phyloP scores from a whole-genome alignment of 2,797 vertebrate species.

The Pangasius macronema region DNA sequence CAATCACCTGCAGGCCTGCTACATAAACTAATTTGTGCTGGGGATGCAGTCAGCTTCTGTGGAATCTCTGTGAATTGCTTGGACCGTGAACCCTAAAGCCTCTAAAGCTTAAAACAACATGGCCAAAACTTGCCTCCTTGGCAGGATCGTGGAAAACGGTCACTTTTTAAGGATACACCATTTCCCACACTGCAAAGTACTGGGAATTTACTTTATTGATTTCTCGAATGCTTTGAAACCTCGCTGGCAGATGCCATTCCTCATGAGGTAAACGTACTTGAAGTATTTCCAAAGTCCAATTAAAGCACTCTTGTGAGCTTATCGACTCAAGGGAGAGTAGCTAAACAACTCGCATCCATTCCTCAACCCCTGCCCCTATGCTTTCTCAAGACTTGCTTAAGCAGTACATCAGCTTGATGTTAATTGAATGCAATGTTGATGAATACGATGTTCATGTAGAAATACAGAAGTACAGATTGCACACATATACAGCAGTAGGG shows the following conservation, averaged over 20 bases:
- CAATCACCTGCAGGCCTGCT: slow-evolving; percentile 47
- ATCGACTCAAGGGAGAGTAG: slow-evolving; percentile 47
- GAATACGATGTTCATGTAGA: background rate
- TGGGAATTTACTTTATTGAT: slow-evolving; percentile 48
- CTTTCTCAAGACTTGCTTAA: slow-evolving; percentile 50
- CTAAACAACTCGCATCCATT: slow-evolving; percentile 46
- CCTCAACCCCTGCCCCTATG: slow-evolving; percentile 32
- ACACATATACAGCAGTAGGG: background rate
- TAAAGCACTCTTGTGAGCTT: slow-evolving; percentile 45
- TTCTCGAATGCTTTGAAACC: slow-evolving; percentile 44
- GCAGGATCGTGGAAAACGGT: slow-evolving; percentile 44
- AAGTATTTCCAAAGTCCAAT: slow-evolving; percentile 32
- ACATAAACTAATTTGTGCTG: slow-evolving; percentile 20
- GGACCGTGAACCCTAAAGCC: slow-evolving; percentile 18
- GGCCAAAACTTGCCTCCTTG: slow-evolving; percentile 26
- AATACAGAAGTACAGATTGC: slow-evolving; percentile 5
- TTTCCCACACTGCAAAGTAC: slow-evolving; percentile 45
- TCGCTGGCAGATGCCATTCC: slow-evolving; percentile 40
- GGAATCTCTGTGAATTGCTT: slow-evolving; percentile 10
- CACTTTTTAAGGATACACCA: slow-evolving; percentile 34
- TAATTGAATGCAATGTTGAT: slow-evolving; percentile 15
- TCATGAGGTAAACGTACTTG: slow-evolving; percentile 42
- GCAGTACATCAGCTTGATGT: slow-evolving; percentile 18
- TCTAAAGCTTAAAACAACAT: slow-evolving; percentile 40
- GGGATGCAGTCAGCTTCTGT: background rate